Conservation (phyloP, 2,113 vertebrate species). For the Anthoscopus minutus region DNA sequence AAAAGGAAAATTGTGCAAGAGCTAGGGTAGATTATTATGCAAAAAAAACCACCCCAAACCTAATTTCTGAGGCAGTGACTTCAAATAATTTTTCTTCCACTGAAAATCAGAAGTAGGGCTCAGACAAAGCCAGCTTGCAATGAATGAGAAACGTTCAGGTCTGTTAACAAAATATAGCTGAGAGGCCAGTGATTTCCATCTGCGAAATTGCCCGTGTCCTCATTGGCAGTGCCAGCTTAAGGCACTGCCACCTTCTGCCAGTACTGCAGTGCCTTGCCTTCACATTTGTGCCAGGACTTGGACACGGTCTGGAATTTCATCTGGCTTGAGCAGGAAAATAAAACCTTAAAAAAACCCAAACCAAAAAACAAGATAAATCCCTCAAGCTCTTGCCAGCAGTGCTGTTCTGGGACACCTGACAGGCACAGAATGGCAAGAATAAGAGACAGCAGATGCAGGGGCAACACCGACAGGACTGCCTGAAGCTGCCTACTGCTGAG, state of each 20-base stretch:
- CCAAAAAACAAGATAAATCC: not conserved
- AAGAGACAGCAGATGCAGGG: not conserved
- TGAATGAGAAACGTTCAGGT: not conserved
- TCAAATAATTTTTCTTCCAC: not conserved
- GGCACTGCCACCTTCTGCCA: not conserved
- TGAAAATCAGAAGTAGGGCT: not conserved
- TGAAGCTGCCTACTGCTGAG: not conserved
- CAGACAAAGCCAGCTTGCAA: not conserved
- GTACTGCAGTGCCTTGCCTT: not conserved
- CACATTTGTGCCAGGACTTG: not conserved
- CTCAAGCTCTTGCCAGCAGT: not conserved
- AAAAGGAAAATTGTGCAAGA: not conserved
- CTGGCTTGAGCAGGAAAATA: not conserved
- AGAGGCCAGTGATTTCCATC: not conserved
- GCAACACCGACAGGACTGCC: not conserved
- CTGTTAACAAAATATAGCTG: not conserved
- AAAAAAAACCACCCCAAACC: not conserved
- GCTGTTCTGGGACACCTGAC: not conserved
- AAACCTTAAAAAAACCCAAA: not conserved
- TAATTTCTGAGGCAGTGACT: not conserved
- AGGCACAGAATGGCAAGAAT: accelerated
- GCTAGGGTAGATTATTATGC: not conserved
- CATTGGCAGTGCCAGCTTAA: not conserved
- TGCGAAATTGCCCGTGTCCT: constrained; percentile 1
- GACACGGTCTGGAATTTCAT: accelerated